A percentile compares a stretch with the other conserved stretches of the same genome.
Evolutionary conservation across 1,140 invertebrate genomes (phyloP).

Genomic region (Goniozus legneri): DNA sequence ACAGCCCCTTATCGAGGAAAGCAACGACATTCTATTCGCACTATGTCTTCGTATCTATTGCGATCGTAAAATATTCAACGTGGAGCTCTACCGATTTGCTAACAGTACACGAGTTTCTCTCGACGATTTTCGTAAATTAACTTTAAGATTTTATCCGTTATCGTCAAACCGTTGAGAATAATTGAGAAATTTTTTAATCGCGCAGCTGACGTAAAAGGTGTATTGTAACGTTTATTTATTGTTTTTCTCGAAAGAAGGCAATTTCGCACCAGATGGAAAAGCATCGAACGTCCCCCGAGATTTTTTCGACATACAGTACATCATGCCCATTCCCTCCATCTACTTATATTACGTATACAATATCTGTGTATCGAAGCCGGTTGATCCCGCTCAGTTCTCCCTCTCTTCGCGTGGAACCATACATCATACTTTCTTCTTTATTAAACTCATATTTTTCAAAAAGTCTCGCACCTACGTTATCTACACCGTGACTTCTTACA

Average conservation of each 20-base stretch:
- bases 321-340: slow-evolving; percentile 24
- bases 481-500: slow-evolving; percentile 17
- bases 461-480: slow-evolving; percentile 30
- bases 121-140: slow-evolving; percentile 22
- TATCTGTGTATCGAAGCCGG: slow-evolving; percentile 45
- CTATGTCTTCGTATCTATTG: slow-evolving; percentile 11
- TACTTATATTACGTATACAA: slow-evolving; percentile 36
- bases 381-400: slow-evolving; percentile 40
- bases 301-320: slow-evolving; percentile 21
- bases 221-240: slow-evolving; percentile 9
- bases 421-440: slow-evolving; percentile 51
- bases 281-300: slow-evolving; percentile 14
- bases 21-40: slow-evolving; percentile 37
- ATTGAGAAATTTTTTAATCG: neutral
- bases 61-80: no score
- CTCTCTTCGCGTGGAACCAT: slow-evolving; percentile 33
- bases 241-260: slow-evolving; percentile 6
- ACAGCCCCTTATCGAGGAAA: slow-evolving; percentile 52
- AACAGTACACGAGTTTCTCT: neutral
- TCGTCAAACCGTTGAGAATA: neutral
- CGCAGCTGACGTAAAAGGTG: no score
- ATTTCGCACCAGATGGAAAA: neutral
- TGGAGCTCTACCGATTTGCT: no score
- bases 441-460: slow-evolving; percentile 53
- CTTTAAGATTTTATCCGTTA: slow-evolving; percentile 17